Conservation (phyloP, 1,140 invertebrate genomes). For the Microplitis demolitor region DNA sequence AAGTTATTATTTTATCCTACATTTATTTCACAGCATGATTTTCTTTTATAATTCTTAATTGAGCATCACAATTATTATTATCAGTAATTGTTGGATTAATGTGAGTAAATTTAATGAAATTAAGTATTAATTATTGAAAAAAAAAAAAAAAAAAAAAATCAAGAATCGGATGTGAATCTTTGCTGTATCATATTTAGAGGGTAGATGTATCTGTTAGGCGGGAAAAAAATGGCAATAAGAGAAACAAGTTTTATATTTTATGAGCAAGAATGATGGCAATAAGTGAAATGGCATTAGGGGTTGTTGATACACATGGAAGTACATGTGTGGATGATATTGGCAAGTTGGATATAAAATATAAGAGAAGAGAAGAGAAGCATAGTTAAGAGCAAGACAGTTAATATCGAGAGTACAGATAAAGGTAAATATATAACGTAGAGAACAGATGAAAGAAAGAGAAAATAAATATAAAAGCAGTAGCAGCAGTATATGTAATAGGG, state of each 20-base stretch:
- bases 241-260: background rate
- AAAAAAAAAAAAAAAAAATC: too few relatives aligned
- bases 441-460: background rate
- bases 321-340: background rate
- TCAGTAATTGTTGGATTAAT: too few relatives aligned
- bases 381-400: background rate
- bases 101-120: too few relatives aligned
- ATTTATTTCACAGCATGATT: too few relatives aligned
- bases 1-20: background rate
- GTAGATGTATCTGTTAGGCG: background rate
- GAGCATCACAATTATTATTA: too few relatives aligned
- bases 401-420: slow-evolving; percentile 14
- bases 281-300: too few relatives aligned
- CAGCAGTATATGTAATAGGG: slow-evolving; percentile 9
- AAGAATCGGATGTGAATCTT: too few relatives aligned
- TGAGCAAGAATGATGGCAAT: background rate
- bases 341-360: too few relatives aligned
- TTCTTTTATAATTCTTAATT: too few relatives aligned
- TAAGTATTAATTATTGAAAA: too few relatives aligned
- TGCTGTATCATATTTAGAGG: background rate
- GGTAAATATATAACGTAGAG: background rate
- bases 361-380: slow-evolving; percentile 11
- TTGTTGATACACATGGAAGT: too few relatives aligned
- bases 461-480: background rate
- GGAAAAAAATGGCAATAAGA: background rate